Conservation (phyloP, 2,113 vertebrate genomes). For the Seriola aureovittata region DNA sequence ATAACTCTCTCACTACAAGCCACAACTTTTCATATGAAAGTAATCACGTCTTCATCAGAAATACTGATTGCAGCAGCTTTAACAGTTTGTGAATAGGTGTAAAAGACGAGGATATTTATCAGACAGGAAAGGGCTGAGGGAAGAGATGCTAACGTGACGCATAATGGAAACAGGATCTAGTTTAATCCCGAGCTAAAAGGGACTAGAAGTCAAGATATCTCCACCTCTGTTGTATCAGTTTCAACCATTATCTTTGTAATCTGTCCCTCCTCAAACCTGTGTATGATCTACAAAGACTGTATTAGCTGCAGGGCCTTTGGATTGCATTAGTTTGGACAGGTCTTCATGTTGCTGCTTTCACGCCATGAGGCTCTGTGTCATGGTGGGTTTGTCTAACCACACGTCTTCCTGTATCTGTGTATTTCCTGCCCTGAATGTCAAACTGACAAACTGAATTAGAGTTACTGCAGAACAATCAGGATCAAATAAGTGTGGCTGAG, state of each 20-base stretch:
- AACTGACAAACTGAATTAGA: conserved; percentile 64
- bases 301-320: conserved; percentile 18
- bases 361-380: conserved; percentile 28
- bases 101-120: neutral
- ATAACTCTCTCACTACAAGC: neutral
- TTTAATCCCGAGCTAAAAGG: neutral
- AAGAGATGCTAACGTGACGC: too few relatives aligned
- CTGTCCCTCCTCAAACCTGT: neutral
- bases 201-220: neutral
- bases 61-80: neutral
- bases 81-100: neutral
- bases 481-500: conserved; percentile 30
- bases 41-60: neutral
- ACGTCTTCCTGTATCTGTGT: conserved; percentile 41
- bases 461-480: conserved; percentile 41
- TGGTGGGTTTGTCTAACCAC: conserved; percentile 47
- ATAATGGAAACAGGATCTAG: neutral
- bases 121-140: neutral
- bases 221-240: neutral
- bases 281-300: neutral
- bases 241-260: neutral
- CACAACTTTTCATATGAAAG: too few relatives aligned
- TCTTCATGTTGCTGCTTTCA: conserved; percentile 28
- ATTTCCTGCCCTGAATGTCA: conserved; percentile 57
- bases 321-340: conserved; percentile 34